Percentiles rank a stretch among this genome's conserved stretches.
These are phyloP conservation scores for Aphelenchoides besseyi DNA, from an alignment of 1,140 invertebrate genomes.

Conservation along the genomic window DNA sequence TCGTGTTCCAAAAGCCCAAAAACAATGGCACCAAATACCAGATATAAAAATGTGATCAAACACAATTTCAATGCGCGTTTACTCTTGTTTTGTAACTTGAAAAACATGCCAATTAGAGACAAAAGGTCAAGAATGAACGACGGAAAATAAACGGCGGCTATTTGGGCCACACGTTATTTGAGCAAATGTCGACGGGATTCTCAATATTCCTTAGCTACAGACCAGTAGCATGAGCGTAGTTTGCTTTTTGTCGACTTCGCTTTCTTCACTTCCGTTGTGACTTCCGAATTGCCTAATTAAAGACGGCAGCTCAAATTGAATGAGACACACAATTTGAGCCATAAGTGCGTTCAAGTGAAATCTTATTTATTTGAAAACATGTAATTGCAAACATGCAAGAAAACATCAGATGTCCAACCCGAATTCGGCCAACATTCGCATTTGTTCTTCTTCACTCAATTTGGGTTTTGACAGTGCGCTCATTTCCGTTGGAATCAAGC, in stretches of 20 bases:
- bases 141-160: background rate
- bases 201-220: no score
- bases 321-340: background rate
- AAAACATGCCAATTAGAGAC: no score
- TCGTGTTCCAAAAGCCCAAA: conserved; percentile 95
- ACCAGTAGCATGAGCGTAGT: no score
- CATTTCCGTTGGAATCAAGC: background rate
- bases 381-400: background rate
- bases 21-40: conserved; percentile 93
- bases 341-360: background rate
- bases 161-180: no score
- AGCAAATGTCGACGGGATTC: no score
- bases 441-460: conserved; percentile 11
- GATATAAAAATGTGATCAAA: conserved; percentile 95
- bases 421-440: conserved; percentile 14
- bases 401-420: background rate
- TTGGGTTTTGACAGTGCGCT: background rate
- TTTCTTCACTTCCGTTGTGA: background rate
- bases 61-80: conserved; percentile 92
- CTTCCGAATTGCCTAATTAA: background rate
- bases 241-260: background rate
- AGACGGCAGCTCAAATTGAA: background rate
- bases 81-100: conserved; percentile 72
- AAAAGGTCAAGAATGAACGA: background rate
- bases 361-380: background rate